These are phyloP conservation scores for Bubo blakistoni DNA, from an alignment of 2,113 vertebrate species.

Conservation along the genomic window DNA sequence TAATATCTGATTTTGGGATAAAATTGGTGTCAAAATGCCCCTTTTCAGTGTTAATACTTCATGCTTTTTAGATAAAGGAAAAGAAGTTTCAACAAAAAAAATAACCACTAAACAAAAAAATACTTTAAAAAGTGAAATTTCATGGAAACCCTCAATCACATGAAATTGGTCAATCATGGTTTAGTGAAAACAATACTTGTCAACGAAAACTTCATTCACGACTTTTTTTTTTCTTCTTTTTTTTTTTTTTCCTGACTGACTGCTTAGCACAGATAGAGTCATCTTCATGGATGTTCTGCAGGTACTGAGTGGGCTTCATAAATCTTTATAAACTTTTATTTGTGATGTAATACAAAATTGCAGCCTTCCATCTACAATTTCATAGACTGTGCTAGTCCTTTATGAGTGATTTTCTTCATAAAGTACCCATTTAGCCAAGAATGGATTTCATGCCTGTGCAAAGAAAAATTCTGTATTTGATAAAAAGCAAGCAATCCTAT, in stretches of 20 bases:
- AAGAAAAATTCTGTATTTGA: neutral
- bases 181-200: neutral
- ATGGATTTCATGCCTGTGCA: neutral
- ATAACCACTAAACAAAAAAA: neutral
- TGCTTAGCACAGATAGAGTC: neutral
- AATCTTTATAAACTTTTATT: neutral
- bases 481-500: neutral
- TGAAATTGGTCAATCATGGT: neutral
- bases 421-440: neutral
- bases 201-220: neutral
- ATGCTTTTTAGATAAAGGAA: neutral
- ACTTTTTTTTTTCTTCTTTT: accelerated
- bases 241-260: neutral
- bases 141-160: neutral
- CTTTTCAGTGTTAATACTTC: neutral
- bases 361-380: neutral
- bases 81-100: neutral
- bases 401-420: neutral
- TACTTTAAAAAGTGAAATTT: neutral
- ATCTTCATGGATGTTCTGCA: neutral
- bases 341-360: neutral
- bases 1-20: neutral
- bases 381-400: neutral
- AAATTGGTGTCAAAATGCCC: neutral
- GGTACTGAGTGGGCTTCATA: neutral